These are phyloP conservation scores for Corythoichthys intestinalis DNA, from an alignment of 2,113 vertebrate genomes.

Conservation along the genomic window DNA sequence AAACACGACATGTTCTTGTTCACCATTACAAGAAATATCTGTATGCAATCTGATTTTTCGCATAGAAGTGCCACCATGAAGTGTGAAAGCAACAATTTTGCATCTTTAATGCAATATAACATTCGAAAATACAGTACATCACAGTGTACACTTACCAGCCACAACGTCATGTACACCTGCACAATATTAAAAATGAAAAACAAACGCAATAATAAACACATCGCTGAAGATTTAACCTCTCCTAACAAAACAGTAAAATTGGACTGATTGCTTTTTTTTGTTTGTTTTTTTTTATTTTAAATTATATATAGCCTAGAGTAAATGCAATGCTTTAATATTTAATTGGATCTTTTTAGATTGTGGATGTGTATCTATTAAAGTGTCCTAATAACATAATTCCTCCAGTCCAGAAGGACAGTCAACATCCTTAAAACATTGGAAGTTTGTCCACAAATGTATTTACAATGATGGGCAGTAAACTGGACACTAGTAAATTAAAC, in stretches of 20 bases:
- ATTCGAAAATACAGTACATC: slow-evolving; percentile 2
- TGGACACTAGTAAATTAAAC: background rate
- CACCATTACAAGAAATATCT: background rate
- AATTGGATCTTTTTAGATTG: background rate
- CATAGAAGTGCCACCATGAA: background rate
- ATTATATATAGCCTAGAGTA: no score
- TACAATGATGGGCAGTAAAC: background rate
- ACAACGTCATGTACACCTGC: background rate
- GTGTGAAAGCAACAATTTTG: background rate
- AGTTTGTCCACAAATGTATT: background rate
- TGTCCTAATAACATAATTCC: background rate
- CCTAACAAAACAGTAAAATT: background rate
- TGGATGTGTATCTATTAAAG: background rate
- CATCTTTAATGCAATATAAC: background rate
- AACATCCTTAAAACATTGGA: background rate
- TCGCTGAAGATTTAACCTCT: background rate
- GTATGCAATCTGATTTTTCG: background rate
- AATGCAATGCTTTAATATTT: no score
- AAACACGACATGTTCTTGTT: background rate
- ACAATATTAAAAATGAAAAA: background rate
- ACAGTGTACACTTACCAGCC: background rate
- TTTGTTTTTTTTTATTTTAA: no score
- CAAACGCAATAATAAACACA: background rate
- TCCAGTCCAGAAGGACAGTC: background rate
- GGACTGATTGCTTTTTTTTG: background rate